Evolutionary conservation across 1,140 invertebrate species (phyloP).

Genomic region (Hypsibius dujardini): DNA sequence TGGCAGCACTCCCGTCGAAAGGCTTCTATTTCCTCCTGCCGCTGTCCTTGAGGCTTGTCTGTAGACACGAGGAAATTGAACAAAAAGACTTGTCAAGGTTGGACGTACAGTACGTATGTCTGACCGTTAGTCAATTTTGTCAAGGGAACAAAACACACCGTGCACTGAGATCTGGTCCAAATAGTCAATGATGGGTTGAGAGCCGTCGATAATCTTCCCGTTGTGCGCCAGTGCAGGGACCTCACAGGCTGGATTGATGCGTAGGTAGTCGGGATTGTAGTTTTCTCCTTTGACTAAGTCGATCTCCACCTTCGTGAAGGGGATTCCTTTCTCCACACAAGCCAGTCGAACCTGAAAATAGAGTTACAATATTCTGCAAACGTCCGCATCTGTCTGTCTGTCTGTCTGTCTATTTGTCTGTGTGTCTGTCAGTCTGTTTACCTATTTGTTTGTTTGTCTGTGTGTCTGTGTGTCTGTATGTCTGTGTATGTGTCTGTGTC

Average conservation of each 20-base stretch:
- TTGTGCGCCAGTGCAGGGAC: background rate
- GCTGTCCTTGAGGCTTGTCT: background rate
- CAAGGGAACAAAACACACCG: too few relatives aligned
- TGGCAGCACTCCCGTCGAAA: background rate
- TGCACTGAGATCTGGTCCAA: background rate
- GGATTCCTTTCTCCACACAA: background rate
- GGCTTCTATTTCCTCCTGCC: background rate
- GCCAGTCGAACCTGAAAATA: background rate
- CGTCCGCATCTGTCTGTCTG: too few relatives aligned
- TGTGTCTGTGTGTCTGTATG: too few relatives aligned
- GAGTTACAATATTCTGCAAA: background rate
- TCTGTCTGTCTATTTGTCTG: too few relatives aligned
- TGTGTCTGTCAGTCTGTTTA: too few relatives aligned
- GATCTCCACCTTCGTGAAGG: background rate
- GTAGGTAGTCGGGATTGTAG: background rate
- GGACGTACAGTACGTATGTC: too few relatives aligned
- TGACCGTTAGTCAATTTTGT: too few relatives aligned
- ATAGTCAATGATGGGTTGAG: conserved; percentile 1
- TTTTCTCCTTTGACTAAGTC: background rate
- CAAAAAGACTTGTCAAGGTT: too few relatives aligned
- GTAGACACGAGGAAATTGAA: background rate
- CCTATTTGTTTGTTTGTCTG: too few relatives aligned
- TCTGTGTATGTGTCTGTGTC: too few relatives aligned
- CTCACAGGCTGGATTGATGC: conserved; percentile 5
- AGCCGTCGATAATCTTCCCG: conserved; percentile 4